Evolutionary conservation across 2,888 invertebrate species (phyloP), one percentile per base, ranked within the genome.

Genomic region (Pammene aurita): DNA sequence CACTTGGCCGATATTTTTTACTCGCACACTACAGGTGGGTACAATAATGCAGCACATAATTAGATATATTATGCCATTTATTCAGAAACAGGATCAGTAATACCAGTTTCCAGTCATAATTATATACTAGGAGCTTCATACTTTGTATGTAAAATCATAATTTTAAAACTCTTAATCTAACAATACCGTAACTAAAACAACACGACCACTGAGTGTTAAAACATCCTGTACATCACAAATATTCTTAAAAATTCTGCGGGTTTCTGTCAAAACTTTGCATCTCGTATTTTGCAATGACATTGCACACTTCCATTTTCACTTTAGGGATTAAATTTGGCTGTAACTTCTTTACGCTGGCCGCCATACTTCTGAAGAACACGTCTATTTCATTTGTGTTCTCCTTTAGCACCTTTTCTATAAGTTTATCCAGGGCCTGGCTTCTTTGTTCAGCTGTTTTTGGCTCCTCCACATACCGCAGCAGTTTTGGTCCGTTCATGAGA

Each of bases 261-360:
- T 80, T 87, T 72, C 87, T 91, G 44, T 90, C 90, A 76, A 89
- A 92, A 80, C 86, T 91, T 73, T 91, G 91, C 91, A 92, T 92
- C 81, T 92, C 92, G 78, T 92, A 92, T 75, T 92, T 92, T 0
- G 92, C 92, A 66, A 92, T 92, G 6, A 92, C 92, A 81, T 90
- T 92, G 72, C 92, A 92, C 18, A 92, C 92, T 79, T 92, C 92
- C 92, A 92, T 92, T 74, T 92, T 92, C 0, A 92, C 92, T 82
- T 92, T 92, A 26, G 92, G 92, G 76, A 92, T 92, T 73, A 92
- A 79, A 77, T 88, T 90, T 9, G 92, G 92, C 71, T 90, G 91
- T 74, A 92, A 77, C 73, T 92, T 92, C 73, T 92, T 92, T 0
- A 92, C 92, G 76, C 90, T 92, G 6, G 92, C 90, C 0, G 92